Evolutionary conservation across 2,797 vertebrate species (phyloP), one percentile per base, ranked within the genome.

Genomic region (Peromyscus attwateri): DNA sequence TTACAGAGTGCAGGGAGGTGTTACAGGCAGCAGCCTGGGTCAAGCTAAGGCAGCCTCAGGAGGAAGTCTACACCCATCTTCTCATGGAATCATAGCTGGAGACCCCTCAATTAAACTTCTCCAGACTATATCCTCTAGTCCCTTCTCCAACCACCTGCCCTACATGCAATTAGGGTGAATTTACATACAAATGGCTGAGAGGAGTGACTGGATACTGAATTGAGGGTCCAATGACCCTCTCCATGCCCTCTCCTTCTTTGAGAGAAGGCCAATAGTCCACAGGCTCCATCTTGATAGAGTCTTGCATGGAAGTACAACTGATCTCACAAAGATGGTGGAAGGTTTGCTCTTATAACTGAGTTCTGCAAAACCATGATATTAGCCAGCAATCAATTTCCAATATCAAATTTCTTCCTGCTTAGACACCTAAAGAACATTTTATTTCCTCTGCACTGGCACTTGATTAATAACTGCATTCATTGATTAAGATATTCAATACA

Each of bases 361-460:
- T 68, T 27, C 64, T 70, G 34, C 21, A 70, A n/a, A 49, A 52
- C 27, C 17, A 87, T n/a, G 60, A 85, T 27, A 17, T 34, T 71
- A 85, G 37, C 57, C 77, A 71, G 60, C 6, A 81, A 23, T 73
- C 46, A 55, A 82, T 46, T 81, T 13, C 25, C n/a, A 46, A 40
- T 55, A 81, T 88, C 66, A 77, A 73, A 89, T 87, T 92, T 40
- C 73, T 91, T 89, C 80, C 60, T 87, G 57, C 13, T 90, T 94
- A 80, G 46, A 80, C n/a, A 70, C 31, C 68, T 52, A 49, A 37
- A 91, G 66, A 31, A 13, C 21, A 46, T 19, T 75, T 71, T 31
- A 68, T 66, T 31, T 88, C 62, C 77, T 75, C 62, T 70, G 6
- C 19, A 3, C 12, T 87, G 57, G 70, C 12, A 52, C 5, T 60